A percentile compares a stretch with the other conserved stretches of the same genome.
These are phyloP conservation scores for Aporrectodea caliginosa DNA, from an alignment of 1,140 invertebrate species.

Conservation along the genomic window DNA sequence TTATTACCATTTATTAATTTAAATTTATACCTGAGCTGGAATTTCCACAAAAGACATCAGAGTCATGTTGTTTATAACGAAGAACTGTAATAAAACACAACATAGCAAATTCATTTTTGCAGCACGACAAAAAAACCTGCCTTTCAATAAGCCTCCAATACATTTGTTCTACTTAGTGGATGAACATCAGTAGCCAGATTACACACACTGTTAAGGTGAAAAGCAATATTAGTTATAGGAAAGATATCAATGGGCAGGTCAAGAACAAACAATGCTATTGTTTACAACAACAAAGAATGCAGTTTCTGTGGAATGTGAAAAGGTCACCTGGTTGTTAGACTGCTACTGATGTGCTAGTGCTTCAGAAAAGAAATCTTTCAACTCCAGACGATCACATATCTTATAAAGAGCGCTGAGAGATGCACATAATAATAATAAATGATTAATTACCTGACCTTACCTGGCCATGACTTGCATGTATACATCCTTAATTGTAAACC, in stretches of 20 bases:
- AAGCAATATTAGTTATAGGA: neutral
- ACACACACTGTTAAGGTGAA: neutral
- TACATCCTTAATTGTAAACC: too few relatives aligned
- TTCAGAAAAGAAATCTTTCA: too few relatives aligned
- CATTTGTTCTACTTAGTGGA: neutral
- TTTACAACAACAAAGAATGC: too few relatives aligned
- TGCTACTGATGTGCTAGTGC: too few relatives aligned
- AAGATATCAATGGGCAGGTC: neutral
- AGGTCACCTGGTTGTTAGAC: too few relatives aligned
- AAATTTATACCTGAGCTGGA: neutral
- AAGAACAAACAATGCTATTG: too few relatives aligned
- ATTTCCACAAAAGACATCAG: neutral
- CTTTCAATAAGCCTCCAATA: neutral
- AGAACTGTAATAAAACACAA: neutral
- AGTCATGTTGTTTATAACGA: neutral
- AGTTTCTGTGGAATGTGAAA: too few relatives aligned
- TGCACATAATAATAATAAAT: too few relatives aligned
- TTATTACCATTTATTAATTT: neutral
- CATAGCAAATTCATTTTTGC: neutral
- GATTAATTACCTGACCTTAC: too few relatives aligned
- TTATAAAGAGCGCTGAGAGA: too few relatives aligned
- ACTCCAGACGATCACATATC: too few relatives aligned
- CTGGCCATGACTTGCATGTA: too few relatives aligned
- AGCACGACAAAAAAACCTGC: neutral
- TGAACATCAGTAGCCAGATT: neutral